Percentiles rank a stretch among this genome's conserved stretches.
Evolutionary conservation across 2,888 invertebrate genomes (phyloP).

Genomic region (Gerris lacustris): DNA sequence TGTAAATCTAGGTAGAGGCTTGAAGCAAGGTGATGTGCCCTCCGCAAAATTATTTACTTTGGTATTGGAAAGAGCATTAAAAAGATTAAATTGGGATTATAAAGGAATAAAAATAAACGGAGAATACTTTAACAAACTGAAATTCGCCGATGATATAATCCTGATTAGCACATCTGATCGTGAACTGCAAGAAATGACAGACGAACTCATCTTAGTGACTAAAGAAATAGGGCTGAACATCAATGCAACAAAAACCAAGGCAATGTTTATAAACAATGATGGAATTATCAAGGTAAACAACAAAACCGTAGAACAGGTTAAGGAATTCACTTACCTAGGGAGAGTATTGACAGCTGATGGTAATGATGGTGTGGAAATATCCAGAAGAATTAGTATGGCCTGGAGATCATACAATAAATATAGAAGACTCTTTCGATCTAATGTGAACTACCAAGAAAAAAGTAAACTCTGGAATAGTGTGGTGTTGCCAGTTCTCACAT

Average conservation of each 20-base stretch:
- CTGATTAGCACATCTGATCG: not conserved
- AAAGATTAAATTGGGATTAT: not conserved
- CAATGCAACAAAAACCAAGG: constrained; percentile 8
- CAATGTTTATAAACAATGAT: constrained; percentile 5
- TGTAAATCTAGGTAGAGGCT: constrained; percentile 1
- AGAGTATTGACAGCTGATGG: not conserved
- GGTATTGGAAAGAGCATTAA: not conserved
- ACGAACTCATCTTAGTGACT: constrained; percentile 6
- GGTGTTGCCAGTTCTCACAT: not conserved
- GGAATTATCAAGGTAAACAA: not conserved
- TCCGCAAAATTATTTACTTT: not conserved
- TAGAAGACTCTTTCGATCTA: not conserved
- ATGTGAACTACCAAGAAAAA: not conserved
- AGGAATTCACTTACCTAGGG: constrained; percentile 6
- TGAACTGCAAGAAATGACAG: constrained; percentile 9
- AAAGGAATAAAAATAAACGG: constrained; percentile 7
- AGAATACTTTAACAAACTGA: constrained; percentile 4
- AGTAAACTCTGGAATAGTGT: constrained; percentile 2
- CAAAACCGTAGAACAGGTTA: not conserved
- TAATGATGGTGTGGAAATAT: constrained; percentile 1
- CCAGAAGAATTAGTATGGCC: constrained; percentile 1
- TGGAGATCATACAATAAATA: constrained; percentile 7
- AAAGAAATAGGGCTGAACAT: constrained; percentile 2
- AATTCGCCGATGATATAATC: constrained; percentile 8
- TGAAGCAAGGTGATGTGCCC: constrained; percentile 10